phyloP scores from a whole-genome alignment of 2,113 vertebrate species.

The Trinectes maculatus region DNA sequence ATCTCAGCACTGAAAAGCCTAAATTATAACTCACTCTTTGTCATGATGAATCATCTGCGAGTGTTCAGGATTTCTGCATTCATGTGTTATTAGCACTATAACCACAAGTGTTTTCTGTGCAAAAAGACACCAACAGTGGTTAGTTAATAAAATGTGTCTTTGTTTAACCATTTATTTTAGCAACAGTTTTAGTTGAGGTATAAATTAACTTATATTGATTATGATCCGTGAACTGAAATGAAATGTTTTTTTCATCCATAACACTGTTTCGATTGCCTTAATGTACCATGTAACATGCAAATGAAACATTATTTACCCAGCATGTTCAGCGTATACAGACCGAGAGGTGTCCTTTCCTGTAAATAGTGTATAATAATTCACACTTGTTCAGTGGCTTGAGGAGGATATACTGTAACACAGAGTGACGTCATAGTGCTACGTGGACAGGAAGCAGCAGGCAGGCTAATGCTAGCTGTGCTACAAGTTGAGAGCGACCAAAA shows the following conservation, averaged over 20 bases:
- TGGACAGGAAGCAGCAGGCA: conserved; percentile 78
- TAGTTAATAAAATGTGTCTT: conserved; percentile 34
- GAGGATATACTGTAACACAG: neutral
- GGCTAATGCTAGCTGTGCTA: conserved; percentile 44
- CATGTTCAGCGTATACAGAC: neutral
- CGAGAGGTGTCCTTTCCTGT: too few species aligned
- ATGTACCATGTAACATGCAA: neutral
- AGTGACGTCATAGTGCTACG: conserved; percentile 75
- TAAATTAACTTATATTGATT: conserved; percentile 4
- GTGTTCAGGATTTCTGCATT: conserved; percentile 30
- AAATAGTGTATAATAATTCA: too few species aligned
- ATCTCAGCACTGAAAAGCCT: conserved; percentile 61
- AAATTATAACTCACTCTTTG: conserved; percentile 35
- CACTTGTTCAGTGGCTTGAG: too few species aligned
- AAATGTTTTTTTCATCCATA: conserved; percentile 50
- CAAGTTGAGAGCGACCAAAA: conserved; percentile 72
- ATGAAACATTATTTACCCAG: neutral
- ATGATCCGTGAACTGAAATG: conserved; percentile 56
- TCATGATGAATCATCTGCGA: conserved; percentile 23
- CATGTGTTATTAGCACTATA: conserved; percentile 34
- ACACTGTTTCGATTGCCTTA: conserved; percentile 3
- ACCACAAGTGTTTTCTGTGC: conserved; percentile 16
- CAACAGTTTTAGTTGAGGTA: conserved; percentile 20
- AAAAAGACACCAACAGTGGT: conserved; percentile 20
- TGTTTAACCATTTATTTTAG: too few species aligned